Base-by-base conservation (phyloP, 2,113 vertebrate species). In the Eubucco bourcierii region DNA sequence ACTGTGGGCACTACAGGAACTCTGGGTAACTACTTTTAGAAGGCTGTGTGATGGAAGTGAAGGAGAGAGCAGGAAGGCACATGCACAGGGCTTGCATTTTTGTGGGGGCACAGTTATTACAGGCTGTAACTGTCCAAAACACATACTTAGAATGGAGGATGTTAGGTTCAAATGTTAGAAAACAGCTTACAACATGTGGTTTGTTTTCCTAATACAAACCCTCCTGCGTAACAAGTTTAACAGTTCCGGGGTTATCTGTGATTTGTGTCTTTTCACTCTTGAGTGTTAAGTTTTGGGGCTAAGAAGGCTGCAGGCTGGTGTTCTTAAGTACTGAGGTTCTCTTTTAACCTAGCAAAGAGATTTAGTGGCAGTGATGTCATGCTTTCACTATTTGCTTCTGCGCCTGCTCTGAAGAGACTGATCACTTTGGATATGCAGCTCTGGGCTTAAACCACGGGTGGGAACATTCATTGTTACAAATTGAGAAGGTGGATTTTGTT, bases 361-460 rank as follows among this genome's bases (percentile, higher is more conserved):
- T 65, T 56, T 28, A 79, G n/a, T 17, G 41, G 47, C 34, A 85
- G 34, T 3, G 2, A 86, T 67, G 24, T 50, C n/a, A 85, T n/a
- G 6, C 39, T 12, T 82, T 37, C 6, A 3, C 17, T 39, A 7
- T 53, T 58, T 53, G 33, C 24, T 70, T 76, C 61, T 39, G 17
- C 70, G 59, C 27, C 24, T 59, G 27, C 27, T 83, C 56, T 66
- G 29, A 9, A 13, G 81, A 78, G 63, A 31, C 33, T 1, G 2
- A 27, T 18, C 4, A 4, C 60, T 66, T 13, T 0, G 4, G 64
- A 24, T 41, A 44, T 0, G 0, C 25, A 82, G 39, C 14, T 55
- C n/a, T 50, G n/a, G 46, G 63, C 44, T 85, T 81, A 87, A 75
- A 87, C 19, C 37, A 31, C 0, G 1, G 6, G 34, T 0, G 0